Evolutionary conservation across 2,113 vertebrate genomes (phyloP), one percentile per base, ranked within the genome.

Genomic region (Xenopus laevis): DNA sequence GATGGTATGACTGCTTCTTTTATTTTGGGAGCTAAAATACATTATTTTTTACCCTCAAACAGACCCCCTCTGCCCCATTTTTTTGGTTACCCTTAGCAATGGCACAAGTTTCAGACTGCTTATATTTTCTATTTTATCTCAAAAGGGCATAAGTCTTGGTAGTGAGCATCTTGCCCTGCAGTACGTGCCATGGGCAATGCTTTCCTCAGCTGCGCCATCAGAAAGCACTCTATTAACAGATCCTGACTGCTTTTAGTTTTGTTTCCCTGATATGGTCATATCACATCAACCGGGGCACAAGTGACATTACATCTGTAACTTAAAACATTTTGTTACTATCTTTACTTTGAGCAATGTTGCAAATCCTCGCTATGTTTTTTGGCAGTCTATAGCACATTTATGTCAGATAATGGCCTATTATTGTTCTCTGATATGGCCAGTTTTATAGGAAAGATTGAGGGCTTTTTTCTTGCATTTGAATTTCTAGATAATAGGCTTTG

Each of bases 401-500:
- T 93, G 92, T 94, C 89, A 91, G 87, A 92, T 94, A 95, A 94
- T 90, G 87, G 91, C 88, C 92, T 92, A 92, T 94, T 94, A 95
- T 91, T 92, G 92, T 91, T 91, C 89, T 92, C 90, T 87, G 89
- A 92, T 94, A 91, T 86, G 93, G 91, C 91, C 89, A 86, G 86
- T 93, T 91, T 91, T 91, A 87, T 91, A 86, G 85, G 89, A 90
- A 91, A 91, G 86, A 89, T 90, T 88, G 82, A 86, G 88, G 87
- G 88, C 84, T 85, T 87, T 90, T 87, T 72, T 80, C 71, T 83
- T 78, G 87, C 92, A 95, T 98, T 98, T 94, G 93, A 96, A 94
- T 96, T 95, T 95, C 90, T 87, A 94, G 94, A 98, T 98, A 99
- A 99, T 98, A 95, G 94, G 94, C 95, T 98, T 94, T 98, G 97